Evolutionary conservation across 1,140 invertebrate genomes (phyloP), one percentile per base, ranked within the genome.

Genomic region (Proctacanthus coquilletti): DNA sequence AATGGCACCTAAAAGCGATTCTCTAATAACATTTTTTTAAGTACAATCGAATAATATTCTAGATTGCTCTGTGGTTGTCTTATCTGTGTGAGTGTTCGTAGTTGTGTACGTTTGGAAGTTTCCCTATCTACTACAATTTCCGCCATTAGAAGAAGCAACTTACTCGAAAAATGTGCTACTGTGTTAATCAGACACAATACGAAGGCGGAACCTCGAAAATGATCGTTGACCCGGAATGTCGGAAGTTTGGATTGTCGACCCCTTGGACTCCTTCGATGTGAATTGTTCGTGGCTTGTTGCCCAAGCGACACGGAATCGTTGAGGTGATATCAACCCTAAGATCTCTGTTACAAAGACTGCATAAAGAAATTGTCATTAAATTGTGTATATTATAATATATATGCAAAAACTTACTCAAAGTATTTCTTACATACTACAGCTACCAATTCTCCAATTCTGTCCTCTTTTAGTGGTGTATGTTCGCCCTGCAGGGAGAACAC

Each of bases 371-470:
- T n/a, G n/a, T n/a, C n/a, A n/a, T n/a, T n/a, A n/a, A n/a, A n/a
- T 8, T 14, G 13, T 6, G 33, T 27, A 8, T 18, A 6, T n/a
- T 32, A 23, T 18, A 5, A 23, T 36, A 36, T 8, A 32, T 32
- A n/a, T 6, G 30, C 6, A 27, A 9, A 18, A 3, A 74, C 78
- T 72, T 66, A 88, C 84, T 76, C 69, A 43, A 68, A 62, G 52
- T 79, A 85, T 50, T 75, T 67, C 41, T 76, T 75, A 40, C 72
- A 74, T 2, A 97, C 57, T 27, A 83, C 69, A 15, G 89, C 92
- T 18, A 97, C 70, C 11, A 94, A 64, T 65, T 97, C 94, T 2
- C 92, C 92, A 20, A 86, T 68, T 36, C 77, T 66, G 48, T 85
- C 82, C 37, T 79, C 73, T 36, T 68, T 70, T n/a, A 60, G 42